Base-by-base conservation (phyloP, 2,888 invertebrate species). In the Hipparchia sbordonii region DNA sequence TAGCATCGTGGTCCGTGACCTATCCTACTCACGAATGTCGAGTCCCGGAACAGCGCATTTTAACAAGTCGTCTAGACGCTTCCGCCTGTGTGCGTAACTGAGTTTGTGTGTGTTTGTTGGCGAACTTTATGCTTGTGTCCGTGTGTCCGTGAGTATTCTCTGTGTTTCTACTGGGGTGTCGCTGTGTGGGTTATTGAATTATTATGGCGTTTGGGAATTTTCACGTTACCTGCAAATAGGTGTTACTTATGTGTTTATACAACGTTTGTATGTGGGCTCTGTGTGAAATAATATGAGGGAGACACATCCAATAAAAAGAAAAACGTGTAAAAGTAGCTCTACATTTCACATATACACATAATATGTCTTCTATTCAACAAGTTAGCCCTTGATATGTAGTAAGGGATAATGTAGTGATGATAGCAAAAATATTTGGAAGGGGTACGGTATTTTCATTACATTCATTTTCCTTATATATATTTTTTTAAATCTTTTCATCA, bases 1-100 rank as follows among this genome's bases (percentile, higher is more conserved):
- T 79, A 72, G 82, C 81, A 82, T 82, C 85, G 85, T 89, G 86
- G 91, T 92, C 93, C 93, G 93, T 92, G 93, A 93, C 93, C 93
- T 93, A 93, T 93, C 93, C 93, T 92, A 93, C 93, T 92, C 89
- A 90, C 90, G 92, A 93, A 92, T 91, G 91, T 89, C 90, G 92
- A 89, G 90, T 84, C 91, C 91, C 91, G 91, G 92, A 93, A 92
- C 90, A 89, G 86, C 86, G 88, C 88, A 86, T 89, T 90, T 91
- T 91, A 91, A 90, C 92, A 87, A 91, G 86, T 86, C 84, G 93
- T 93, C 93, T 93, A 93, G 93, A 93, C 93, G 84, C 77, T 73
- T 79, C 84, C 75, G 81, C 72, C 62, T 80, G 86, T 88, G 83
- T 84, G 89, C 80, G 83, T 77, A 76, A 54, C 67, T 74, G 76